phyloP scores from a whole-genome alignment of 2,797 vertebrate species.

The Alectoris magna region DNA sequence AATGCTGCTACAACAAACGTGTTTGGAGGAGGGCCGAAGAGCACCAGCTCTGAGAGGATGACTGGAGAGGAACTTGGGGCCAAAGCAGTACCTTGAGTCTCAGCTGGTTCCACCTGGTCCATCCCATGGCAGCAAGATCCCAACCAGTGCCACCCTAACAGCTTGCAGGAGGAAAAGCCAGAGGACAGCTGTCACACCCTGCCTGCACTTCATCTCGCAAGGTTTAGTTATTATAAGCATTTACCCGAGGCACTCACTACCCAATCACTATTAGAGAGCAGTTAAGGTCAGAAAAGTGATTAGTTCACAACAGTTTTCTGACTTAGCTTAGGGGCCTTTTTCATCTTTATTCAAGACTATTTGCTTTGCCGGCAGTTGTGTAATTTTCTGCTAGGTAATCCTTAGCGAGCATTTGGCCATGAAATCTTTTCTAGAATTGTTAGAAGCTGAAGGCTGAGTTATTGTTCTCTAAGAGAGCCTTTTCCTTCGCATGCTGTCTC shows the following conservation, averaged over 20 bases:
- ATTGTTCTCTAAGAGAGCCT: neutral
- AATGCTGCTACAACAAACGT: fast-evolving
- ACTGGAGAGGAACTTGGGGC: neutral
- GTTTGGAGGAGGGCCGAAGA: neutral
- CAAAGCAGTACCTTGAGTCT: fast-evolving
- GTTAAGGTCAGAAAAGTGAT: constrained; percentile 26
- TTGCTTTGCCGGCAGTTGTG: neutral
- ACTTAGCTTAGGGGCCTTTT: neutral
- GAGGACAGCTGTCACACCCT: neutral
- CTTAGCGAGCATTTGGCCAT: neutral
- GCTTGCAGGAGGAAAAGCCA: neutral
- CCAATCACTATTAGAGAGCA: neutral
- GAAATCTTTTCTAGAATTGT: neutral
- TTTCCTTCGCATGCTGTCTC: neutral
- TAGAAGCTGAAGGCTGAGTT: neutral
- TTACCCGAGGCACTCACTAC: neutral
- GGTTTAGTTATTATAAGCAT: neutral
- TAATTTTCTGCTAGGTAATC: neutral
- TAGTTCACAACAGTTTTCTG: constrained; percentile 14
- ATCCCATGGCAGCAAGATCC: neutral
- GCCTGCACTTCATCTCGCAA: neutral
- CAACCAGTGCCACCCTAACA: neutral
- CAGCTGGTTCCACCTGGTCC: neutral
- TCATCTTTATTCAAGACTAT: neutral
- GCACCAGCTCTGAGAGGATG: neutral